A percentile compares a stretch with the other conserved stretches of the same genome.
phyloP scores from a whole-genome alignment of 2,888 invertebrate genomes.

The Sinopyrophorus schimmeli region DNA sequence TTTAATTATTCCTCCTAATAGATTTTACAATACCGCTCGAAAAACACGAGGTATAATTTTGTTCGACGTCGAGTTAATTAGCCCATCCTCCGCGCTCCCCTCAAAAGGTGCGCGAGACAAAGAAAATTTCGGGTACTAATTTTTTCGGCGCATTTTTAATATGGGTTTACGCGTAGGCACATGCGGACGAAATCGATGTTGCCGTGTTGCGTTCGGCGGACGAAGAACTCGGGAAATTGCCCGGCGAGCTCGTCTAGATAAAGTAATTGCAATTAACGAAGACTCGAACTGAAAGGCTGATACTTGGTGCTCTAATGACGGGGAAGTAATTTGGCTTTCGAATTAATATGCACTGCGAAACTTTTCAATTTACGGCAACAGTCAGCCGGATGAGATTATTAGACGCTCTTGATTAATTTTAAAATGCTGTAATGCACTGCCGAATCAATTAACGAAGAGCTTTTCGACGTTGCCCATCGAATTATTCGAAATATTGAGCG shows the following conservation, averaged over 20 bases:
- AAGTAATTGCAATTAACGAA: slow-evolving; percentile 49
- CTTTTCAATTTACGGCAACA: slow-evolving; percentile 41
- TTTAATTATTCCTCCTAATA: slow-evolving; percentile 25
- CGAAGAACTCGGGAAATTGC: slow-evolving; percentile 20
- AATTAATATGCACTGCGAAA: slow-evolving; percentile 47
- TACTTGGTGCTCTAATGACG: slow-evolving; percentile 48
- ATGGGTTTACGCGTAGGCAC: no score
- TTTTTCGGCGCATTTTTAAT: no score
- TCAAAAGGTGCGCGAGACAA: background rate
- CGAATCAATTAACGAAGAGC: slow-evolving; percentile 10
- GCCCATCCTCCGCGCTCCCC: background rate
- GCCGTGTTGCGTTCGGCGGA: slow-evolving; percentile 9
- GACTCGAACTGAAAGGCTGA: slow-evolving; percentile 39
- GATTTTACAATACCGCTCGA: slow-evolving; percentile 11
- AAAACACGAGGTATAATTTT: slow-evolving; percentile 11
- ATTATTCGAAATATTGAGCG: no score
- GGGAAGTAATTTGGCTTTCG: slow-evolving; percentile 48
- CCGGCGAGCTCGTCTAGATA: slow-evolving; percentile 39
- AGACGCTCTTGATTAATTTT: slow-evolving; percentile 9
- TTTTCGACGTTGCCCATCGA: slow-evolving; percentile 8
- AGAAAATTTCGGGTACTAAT: slow-evolving; percentile 5
- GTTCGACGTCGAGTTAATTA: slow-evolving; percentile 16
- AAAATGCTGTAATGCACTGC: slow-evolving; percentile 12
- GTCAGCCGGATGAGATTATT: slow-evolving; percentile 26
- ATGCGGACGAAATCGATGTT: no score